phyloP scores from a whole-genome alignment of 1,140 invertebrate genomes.

The Zaprionus capensis region DNA sequence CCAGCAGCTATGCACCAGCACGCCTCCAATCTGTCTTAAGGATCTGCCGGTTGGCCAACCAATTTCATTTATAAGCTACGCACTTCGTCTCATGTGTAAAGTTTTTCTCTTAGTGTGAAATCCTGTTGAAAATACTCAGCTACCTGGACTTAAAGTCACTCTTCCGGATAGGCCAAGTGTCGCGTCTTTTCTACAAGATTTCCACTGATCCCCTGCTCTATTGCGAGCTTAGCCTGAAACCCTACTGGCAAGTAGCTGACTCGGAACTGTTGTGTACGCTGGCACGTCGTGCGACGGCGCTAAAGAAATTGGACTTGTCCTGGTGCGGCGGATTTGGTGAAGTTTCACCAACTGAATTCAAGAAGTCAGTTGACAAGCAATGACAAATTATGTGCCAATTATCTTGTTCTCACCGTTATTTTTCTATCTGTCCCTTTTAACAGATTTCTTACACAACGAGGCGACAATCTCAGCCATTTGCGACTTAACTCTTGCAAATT shows the following conservation, averaged over 20 bases:
- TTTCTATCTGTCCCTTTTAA: constrained; percentile 14
- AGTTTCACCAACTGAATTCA: constrained; percentile 79
- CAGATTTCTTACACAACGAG: constrained; percentile 89
- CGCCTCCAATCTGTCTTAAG: constrained; percentile 35
- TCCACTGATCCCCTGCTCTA: constrained; percentile 91
- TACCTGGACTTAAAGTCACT: constrained; percentile 92
- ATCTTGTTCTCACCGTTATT: too few species aligned
- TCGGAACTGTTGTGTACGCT: constrained; percentile 79
- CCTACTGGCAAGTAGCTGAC: constrained; percentile 88
- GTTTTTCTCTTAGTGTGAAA: constrained; percentile 84
- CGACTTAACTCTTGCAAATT: constrained; percentile 91
- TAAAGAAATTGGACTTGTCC: constrained; percentile 92
- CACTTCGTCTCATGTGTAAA: constrained; percentile 16
- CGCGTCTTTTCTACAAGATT: constrained; percentile 89
- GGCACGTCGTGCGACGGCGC: constrained; percentile 87
- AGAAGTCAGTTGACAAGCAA: constrained; percentile 60
- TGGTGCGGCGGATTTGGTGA: constrained; percentile 92
- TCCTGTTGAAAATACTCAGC: constrained; percentile 85
- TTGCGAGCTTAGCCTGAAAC: constrained; percentile 91
- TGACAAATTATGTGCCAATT: neutral
- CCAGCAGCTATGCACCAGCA: constrained; percentile 6
- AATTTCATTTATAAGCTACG: constrained; percentile 17
- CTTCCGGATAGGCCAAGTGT: constrained; percentile 90
- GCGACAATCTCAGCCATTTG: constrained; percentile 88
- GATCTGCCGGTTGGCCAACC: constrained; percentile 64